phyloP scores from a whole-genome alignment of 2,888 invertebrate genomes.

The Bembecia ichneumoniformis region DNA sequence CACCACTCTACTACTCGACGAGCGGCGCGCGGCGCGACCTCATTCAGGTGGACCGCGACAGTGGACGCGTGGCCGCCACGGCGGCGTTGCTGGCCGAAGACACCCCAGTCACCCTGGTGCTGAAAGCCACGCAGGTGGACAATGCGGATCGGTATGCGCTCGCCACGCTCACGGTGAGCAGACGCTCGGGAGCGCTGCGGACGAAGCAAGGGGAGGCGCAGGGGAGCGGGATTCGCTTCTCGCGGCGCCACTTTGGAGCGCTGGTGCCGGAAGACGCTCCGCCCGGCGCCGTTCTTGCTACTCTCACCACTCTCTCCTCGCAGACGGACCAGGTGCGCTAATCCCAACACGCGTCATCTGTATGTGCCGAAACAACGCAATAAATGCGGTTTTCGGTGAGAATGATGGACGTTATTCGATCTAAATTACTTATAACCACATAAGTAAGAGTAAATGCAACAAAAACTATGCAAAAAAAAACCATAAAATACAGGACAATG shows the following conservation, averaged over 20 bases:
- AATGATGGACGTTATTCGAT: no score
- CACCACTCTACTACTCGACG: conserved; percentile 79
- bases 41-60: conserved; percentile 75
- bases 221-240: conserved; percentile 78
- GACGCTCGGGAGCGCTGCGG: conserved; percentile 14
- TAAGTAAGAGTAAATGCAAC: no score
- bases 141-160: conserved; percentile 91
- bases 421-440: no score
- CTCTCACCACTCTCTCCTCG: conserved; percentile 73
- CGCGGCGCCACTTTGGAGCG: conserved; percentile 79
- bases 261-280: conserved; percentile 84
- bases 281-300: conserved; percentile 79
- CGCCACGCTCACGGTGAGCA: conserved; percentile 79
- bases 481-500: no score
- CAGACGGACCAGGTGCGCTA: conserved; percentile 29
- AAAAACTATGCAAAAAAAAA: no score
- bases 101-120: conserved; percentile 75
- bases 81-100: conserved; percentile 73
- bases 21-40: conserved; percentile 75
- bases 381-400: no score
- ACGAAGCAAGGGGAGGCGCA: conserved; percentile 73
- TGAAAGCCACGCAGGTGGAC: conserved; percentile 83
- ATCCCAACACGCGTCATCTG: no score
- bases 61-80: conserved; percentile 74
- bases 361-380: no score